Evolutionary conservation across 1,140 invertebrate species (phyloP), one percentile per base, ranked within the genome.

Genomic region (Brachionus paranguensis): DNA sequence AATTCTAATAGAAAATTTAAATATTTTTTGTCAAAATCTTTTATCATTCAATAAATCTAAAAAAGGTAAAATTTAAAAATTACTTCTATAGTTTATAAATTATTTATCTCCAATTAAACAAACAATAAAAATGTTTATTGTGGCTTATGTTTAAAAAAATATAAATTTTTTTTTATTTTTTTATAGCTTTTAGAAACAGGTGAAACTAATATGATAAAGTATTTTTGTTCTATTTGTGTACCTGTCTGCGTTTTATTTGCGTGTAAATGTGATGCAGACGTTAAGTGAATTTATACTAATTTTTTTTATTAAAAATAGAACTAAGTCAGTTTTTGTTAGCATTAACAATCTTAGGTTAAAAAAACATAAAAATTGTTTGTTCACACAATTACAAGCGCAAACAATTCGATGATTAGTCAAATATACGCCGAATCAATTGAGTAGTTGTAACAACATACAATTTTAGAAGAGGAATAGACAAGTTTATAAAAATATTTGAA

Each of bases 401-500:
- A 70, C 65, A 37, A 70, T 70, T 33, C n/a, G 12, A 70, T 70
- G 37, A 74, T 74, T 43, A 74, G 41, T 17, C 41, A 74, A 43
- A 43, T 74, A 74, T 20, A 11, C 33, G 11, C 70, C 70, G 70
- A 20, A n/a, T 4, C n/a, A 68, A 41, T 68, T 33, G 65, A 68
- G 33, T 68, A 60, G 53, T 60, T 20, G 20, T 60, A 60, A 60
- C 17, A 60, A 60, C 53, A 60, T 12, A 33, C 27, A 33, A 0
- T 68, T 68, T 2, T 10, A 20, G 20, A 20, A 10, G 20, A 55
- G n/a, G 10, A 60, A 60, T 60, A 60, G 53, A 60, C 53, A 60
- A 60, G 17, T 14, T 68, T 68, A 24, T n/a, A 68, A 68, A 68
- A 68, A 68, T 68, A 68, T 68, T 68, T 68, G 4, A 68, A 68